Percentiles rank a stretch among this genome's conserved stretches.
Evolutionary conservation across 2,113 vertebrate species (phyloP).

Genomic region (Thamnaconus septentrionalis): DNA sequence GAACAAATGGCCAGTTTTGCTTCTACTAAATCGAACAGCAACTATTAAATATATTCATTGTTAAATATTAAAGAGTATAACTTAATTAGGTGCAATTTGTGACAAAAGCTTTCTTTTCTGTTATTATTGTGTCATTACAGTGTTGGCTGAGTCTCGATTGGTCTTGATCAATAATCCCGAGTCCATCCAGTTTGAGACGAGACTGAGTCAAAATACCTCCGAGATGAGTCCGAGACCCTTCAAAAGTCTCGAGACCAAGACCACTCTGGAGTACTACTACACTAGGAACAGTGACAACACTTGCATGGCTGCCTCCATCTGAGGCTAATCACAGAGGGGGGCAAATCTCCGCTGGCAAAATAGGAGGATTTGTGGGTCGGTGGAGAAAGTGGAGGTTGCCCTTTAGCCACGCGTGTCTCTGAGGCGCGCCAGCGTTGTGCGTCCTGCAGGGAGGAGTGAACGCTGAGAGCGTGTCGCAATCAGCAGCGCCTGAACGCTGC

Average conservation of each 20-base stretch:
- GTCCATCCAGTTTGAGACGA: background rate
- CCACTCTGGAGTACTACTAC: background rate
- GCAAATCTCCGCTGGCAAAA: slow-evolving; percentile 31
- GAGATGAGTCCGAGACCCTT: background rate
- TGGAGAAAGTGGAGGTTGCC: slow-evolving; percentile 1
- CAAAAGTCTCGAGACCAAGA: too few relatives aligned
- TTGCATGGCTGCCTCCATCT: slow-evolving; percentile 33
- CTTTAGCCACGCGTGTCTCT: slow-evolving; percentile 2
- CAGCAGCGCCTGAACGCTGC: background rate
- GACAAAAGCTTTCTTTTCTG: too few relatives aligned
- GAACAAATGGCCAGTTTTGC: too few relatives aligned
- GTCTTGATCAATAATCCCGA: too few relatives aligned
- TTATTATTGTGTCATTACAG: too few relatives aligned
- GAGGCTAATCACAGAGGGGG: slow-evolving; percentile 28
- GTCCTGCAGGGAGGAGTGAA: slow-evolving; percentile 8
- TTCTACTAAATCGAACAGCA: too few relatives aligned
- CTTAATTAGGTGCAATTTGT: too few relatives aligned
- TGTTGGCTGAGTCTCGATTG: too few relatives aligned
- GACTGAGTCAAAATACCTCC: slow-evolving; percentile 15
- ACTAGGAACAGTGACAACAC: slow-evolving; percentile 13
- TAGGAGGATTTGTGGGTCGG: slow-evolving; percentile 25
- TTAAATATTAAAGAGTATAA: too few relatives aligned
- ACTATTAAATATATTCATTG: too few relatives aligned
- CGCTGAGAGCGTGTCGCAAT: slow-evolving; percentile 4
- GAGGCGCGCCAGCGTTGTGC: slow-evolving; percentile 1